phyloP scores from a whole-genome alignment of 2,888 invertebrate genomes.

The Azorinus chamasolen region DNA sequence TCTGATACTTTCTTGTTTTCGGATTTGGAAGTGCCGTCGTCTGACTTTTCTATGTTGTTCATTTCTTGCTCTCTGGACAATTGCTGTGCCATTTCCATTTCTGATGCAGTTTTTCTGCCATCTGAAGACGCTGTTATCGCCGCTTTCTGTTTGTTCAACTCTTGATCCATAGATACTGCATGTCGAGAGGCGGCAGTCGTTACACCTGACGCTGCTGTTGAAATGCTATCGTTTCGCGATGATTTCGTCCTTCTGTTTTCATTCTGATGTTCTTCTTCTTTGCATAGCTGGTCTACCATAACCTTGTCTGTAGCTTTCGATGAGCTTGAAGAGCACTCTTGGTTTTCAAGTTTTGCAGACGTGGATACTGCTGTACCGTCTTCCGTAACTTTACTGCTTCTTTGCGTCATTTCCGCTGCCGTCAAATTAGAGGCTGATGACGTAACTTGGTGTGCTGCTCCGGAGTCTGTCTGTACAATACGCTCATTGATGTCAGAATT shows the following conservation, averaged over 20 bases:
- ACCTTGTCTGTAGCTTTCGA: conserved; percentile 30
- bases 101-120: conserved; percentile 24
- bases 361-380: conserved; percentile 52
- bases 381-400: conserved; percentile 32
- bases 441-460: conserved; percentile 42
- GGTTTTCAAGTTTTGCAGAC: conserved; percentile 38
- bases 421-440: conserved; percentile 43
- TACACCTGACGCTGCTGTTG: conserved; percentile 32
- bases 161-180: conserved; percentile 50
- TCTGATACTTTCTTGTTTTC: conserved; percentile 50
- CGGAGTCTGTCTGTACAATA: conserved; percentile 26
- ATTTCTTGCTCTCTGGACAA: conserved; percentile 49
- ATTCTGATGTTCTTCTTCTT: conserved; percentile 48
- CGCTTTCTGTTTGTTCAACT: conserved; percentile 38
- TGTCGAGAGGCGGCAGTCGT: conserved; percentile 51
- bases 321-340: conserved; percentile 34
- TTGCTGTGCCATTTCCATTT: conserved; percentile 42
- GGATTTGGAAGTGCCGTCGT: conserved; percentile 42
- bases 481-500: conserved; percentile 46
- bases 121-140: conserved; percentile 35
- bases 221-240: conserved; percentile 51
- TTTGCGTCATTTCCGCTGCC: conserved; percentile 49
- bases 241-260: conserved; percentile 47
- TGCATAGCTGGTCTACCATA: conserved; percentile 28
- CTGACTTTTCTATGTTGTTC: conserved; percentile 40